Evolutionary conservation across 1,140 invertebrate genomes (phyloP).

Genomic region (Bombyx mandarina): DNA sequence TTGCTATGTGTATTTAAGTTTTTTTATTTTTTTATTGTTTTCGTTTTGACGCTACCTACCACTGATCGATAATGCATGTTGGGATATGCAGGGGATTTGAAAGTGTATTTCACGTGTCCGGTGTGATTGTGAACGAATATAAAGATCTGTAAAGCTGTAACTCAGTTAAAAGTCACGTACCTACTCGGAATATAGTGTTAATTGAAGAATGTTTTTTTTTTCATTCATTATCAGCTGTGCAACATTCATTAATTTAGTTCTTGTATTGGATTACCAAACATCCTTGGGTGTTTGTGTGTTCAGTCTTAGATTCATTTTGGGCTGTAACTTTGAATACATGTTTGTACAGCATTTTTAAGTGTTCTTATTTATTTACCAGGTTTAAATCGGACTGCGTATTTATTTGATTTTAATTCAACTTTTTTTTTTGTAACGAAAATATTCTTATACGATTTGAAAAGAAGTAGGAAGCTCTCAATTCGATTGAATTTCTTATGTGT

Average conservation of each 20-base stretch:
- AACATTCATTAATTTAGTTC: neutral
- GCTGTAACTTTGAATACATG: neutral
- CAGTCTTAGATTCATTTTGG: neutral
- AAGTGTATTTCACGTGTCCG: slow-evolving; percentile 3
- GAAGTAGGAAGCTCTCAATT: too few species aligned
- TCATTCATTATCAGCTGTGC: too few species aligned
- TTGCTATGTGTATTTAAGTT: neutral
- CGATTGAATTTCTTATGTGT: too few species aligned
- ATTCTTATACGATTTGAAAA: too few species aligned
- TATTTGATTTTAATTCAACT: too few species aligned
- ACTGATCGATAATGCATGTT: neutral
- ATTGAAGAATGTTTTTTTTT: slow-evolving; percentile 2
- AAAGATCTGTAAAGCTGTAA: too few species aligned
- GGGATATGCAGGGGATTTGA: neutral
- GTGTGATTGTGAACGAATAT: neutral
- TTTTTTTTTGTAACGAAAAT: too few species aligned
- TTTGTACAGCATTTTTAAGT: neutral
- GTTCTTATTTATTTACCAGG: neutral
- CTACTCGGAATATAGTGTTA: too few species aligned
- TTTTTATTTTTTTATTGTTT: neutral
- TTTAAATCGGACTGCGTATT: too few species aligned
- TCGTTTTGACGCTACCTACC: neutral
- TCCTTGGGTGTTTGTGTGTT: neutral
- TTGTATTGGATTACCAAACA: slow-evolving; percentile 7
- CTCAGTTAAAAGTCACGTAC: neutral